Evolutionary conservation across 37 sponge, comb jelly and placozoan genomes (phyloP), one percentile per base, ranked within the genome.

Genomic region (Cladorhizidae sp.): DNA sequence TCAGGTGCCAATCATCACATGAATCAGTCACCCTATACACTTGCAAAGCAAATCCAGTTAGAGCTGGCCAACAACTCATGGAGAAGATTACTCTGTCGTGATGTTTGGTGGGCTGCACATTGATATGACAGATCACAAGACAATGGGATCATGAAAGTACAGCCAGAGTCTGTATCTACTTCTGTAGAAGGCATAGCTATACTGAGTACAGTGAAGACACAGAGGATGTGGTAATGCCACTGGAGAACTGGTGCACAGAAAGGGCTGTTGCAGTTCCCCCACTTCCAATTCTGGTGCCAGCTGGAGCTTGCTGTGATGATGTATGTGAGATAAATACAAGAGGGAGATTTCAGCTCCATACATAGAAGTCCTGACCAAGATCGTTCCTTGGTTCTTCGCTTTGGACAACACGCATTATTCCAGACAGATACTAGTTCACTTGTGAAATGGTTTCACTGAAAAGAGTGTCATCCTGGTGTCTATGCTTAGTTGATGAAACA

Each of bases 1-100:
- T 26, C 81, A 80, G 57, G 69, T 69, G n/a, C 81, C 81, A 80
- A 72, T 80, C n/a, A 20, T 80, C 20, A 70, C 81, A 28, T 80
- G 73, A n/a, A 70, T 70, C 21, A n/a, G n/a, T n/a, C n/a, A n/a
- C n/a, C n/a, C n/a, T 72, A 80, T 72, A 72, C 81, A 80, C 20
- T 21, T 58, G 59, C 26, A 58, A 78, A 78, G 26, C 68, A 78
- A 64, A 78, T 78, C 50, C 79, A 78, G 52, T 78, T 67, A n/a
- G 72, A 80, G 40, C 9, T 82, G 83, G 74, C 65, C 83, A 15
- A 26, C 40, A 15, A 38, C 9, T 8, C 45, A 72, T 55, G 83
- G 67, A 49, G 84, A 83, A 36, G 35, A 83, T 63, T 26, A 42
- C 22, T 74, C 41, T 83, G 76, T 83, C 9, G 76, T 83, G 35